These are phyloP conservation scores for Phrixothrix hirtus DNA, from an alignment of 2,888 invertebrate species.

Conservation along the genomic window DNA sequence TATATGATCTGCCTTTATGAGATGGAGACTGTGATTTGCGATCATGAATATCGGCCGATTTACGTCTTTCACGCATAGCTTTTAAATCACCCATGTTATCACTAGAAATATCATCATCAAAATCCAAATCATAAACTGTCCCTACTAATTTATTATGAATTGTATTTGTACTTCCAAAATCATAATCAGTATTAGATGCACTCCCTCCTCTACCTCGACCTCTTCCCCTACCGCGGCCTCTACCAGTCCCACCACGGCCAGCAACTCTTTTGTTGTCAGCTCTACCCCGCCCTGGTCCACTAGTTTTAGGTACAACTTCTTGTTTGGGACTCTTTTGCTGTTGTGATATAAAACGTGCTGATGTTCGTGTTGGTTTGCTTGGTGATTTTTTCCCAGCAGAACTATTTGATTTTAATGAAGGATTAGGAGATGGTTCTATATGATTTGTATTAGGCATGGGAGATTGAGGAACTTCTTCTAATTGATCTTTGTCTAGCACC, in stretches of 20 bases:
- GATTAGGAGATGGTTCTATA: constrained; percentile 52
- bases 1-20: constrained; percentile 51
- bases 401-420: constrained; percentile 51
- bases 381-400: constrained; percentile 62
- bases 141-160: constrained; percentile 81
- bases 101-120: constrained; percentile 79
- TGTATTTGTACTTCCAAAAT: constrained; percentile 64
- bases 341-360: constrained; percentile 64
- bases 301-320: constrained; percentile 58
- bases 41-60: constrained; percentile 72
- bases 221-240: constrained; percentile 49
- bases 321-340: constrained; percentile 60
- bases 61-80: constrained; percentile 76
- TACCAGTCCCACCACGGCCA: constrained; percentile 44
- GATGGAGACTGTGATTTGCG: constrained; percentile 63
- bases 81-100: constrained; percentile 75
- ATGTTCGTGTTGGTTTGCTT: constrained; percentile 63
- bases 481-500: constrained; percentile 13
- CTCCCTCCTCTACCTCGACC: constrained; percentile 53
- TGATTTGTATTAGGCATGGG: constrained; percentile 45
- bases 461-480: constrained; percentile 18
- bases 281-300: constrained; percentile 59
- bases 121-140: constrained; percentile 85
- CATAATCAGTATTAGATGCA: constrained; percentile 41
- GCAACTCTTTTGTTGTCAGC: constrained; percentile 46